Percentiles rank a stretch among this genome's conserved stretches.
Conservation (phyloP, 2,797 vertebrate genomes). For the Galaxias olidus region DNA sequence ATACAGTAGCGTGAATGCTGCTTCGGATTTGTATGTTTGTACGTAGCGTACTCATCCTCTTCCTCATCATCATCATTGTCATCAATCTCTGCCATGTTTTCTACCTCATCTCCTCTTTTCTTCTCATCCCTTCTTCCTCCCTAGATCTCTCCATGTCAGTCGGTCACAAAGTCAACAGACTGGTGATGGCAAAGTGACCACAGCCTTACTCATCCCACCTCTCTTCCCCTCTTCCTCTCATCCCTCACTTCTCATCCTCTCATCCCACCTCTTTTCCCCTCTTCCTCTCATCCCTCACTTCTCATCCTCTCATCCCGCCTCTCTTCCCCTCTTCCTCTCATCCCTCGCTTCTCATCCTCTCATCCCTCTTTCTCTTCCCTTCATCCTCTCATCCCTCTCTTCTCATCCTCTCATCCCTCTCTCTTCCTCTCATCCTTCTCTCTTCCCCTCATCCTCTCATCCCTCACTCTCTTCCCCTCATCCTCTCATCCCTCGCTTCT, state of each 20-base stretch:
- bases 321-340: neutral
- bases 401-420: neutral
- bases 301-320: neutral
- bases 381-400: neutral
- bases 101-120: neutral
- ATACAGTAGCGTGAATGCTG: no score
- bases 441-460: neutral
- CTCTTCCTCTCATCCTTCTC: neutral
- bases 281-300: neutral
- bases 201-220: neutral
- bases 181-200: neutral
- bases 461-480: no score
- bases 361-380: neutral
- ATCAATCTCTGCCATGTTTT: neutral
- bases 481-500: no score
- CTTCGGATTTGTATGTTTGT: no score
- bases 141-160: no score
- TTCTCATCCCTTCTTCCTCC: neutral
- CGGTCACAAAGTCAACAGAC: no score
- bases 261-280: neutral
- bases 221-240: neutral
- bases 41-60: slow-evolving; percentile 24
- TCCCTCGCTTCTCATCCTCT: neutral
- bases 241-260: neutral
- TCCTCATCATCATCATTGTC: no score